These are phyloP conservation scores for Drepana arcuata DNA, from an alignment of 1,140 invertebrate species.

Conservation along the genomic window DNA sequence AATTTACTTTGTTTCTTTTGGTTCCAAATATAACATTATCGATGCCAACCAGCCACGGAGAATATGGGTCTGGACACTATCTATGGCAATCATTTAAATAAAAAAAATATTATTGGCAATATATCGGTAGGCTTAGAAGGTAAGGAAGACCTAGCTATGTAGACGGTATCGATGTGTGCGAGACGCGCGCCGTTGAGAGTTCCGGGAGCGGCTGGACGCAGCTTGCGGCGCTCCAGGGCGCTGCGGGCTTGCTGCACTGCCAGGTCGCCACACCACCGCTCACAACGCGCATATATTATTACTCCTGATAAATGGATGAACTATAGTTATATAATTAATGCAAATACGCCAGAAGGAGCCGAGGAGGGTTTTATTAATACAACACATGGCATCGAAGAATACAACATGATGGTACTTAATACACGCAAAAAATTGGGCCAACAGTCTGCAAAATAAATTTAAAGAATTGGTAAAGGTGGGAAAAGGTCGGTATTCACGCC, in stretches of 20 bases:
- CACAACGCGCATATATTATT: constrained; percentile 64
- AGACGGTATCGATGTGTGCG: constrained; percentile 64
- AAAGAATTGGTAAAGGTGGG: neutral
- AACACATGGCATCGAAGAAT: too few relatives aligned
- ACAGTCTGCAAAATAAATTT: constrained; percentile 1
- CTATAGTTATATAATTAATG: neutral
- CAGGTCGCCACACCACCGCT: constrained; percentile 60
- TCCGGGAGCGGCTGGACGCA: constrained; percentile 28
- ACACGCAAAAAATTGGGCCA: too few relatives aligned
- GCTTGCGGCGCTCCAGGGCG: constrained; percentile 36
- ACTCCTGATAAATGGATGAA: constrained; percentile 35
- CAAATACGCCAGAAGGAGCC: too few relatives aligned
- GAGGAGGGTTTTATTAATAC: too few relatives aligned
- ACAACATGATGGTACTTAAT: too few relatives aligned
- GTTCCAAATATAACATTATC: too few relatives aligned
- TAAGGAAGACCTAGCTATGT: constrained; percentile 57
- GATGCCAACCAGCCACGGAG: too few relatives aligned
- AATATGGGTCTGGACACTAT: too few relatives aligned
- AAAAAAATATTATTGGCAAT: too few relatives aligned
- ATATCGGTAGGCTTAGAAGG: neutral
- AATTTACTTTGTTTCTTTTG: too few relatives aligned
- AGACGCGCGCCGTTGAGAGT: constrained; percentile 37
- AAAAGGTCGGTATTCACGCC: too few relatives aligned
- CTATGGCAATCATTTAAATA: too few relatives aligned
- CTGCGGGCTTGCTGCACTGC: constrained; percentile 46